Evolutionary conservation across 1,140 invertebrate species (phyloP).

Genomic region (Aphis gossypii): DNA sequence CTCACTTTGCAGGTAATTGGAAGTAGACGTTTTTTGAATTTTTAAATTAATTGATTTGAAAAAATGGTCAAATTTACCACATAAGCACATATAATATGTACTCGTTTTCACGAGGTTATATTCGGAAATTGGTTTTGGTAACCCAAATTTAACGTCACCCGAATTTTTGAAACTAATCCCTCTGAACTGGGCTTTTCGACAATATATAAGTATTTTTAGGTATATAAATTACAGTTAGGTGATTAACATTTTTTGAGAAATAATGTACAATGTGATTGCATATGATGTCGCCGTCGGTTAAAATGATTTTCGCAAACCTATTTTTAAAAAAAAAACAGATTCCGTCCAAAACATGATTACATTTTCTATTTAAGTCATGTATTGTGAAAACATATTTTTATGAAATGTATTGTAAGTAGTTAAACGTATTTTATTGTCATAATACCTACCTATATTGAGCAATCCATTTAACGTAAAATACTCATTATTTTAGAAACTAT

Average conservation of each 20-base stretch:
- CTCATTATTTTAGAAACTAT: neutral
- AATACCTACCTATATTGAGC: neutral
- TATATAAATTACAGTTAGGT: neutral
- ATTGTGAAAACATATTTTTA: neutral
- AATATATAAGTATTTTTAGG: neutral
- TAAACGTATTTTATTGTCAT: neutral
- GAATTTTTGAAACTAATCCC: neutral
- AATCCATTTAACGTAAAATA: neutral
- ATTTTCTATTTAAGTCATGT: neutral
- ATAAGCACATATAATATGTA: no score
- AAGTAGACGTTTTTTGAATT: neutral
- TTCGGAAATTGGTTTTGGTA: neutral
- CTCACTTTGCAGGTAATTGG: neutral
- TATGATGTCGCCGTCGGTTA: neutral
- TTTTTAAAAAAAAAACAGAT: neutral
- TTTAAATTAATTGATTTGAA: neutral
- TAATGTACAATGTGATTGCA: neutral
- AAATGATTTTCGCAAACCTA: neutral
- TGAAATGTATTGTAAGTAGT: neutral
- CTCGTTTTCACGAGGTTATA: neutral
- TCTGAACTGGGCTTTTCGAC: neutral
- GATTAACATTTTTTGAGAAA: neutral
- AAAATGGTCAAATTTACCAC: neutral
- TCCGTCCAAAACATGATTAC: neutral
- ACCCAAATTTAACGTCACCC: neutral